A percentile compares a stretch with the other conserved stretches of the same genome.
These are phyloP conservation scores for Cecidostiba fungosa DNA, from an alignment of 2,888 invertebrate genomes.

Conservation along the genomic window DNA sequence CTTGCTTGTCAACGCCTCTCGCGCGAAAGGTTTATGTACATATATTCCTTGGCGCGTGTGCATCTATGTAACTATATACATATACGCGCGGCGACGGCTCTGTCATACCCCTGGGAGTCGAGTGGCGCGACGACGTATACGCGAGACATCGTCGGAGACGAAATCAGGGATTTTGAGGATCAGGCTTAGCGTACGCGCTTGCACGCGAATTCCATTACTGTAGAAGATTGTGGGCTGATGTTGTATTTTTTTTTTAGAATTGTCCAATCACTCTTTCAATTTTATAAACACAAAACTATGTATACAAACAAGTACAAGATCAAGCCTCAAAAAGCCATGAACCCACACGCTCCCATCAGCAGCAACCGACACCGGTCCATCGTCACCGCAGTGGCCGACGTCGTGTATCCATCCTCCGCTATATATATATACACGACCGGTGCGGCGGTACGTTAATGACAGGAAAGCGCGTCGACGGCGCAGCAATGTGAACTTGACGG, in stretches of 20 bases:
- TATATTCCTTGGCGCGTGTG: constrained; percentile 20
- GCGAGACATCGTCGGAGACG: constrained; percentile 13
- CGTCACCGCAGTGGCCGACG: constrained; percentile 44
- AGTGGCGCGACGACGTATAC: background rate
- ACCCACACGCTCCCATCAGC: background rate
- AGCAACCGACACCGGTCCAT: constrained; percentile 16
- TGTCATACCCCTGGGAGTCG: background rate
- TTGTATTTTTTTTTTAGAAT: background rate
- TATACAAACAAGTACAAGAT: background rate
- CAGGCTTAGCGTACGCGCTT: constrained; percentile 48
- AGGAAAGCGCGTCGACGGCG: constrained; percentile 68
- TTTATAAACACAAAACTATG: too few species aligned
- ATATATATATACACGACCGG: constrained; percentile 59
- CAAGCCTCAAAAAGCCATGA: background rate
- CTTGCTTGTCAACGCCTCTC: background rate
- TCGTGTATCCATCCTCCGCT: constrained; percentile 19
- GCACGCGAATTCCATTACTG: constrained; percentile 39
- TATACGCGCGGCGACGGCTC: background rate
- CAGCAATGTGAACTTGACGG: constrained; percentile 79
- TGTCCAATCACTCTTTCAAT: too few species aligned
- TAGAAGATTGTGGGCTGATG: background rate
- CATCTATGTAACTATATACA: background rate
- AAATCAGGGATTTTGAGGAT: constrained; percentile 59
- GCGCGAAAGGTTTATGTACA: constrained; percentile 42
- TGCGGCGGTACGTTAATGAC: constrained; percentile 77